These are phyloP conservation scores for Augochlora pura DNA, from an alignment of 1,140 invertebrate genomes.

Conservation along the genomic window DNA sequence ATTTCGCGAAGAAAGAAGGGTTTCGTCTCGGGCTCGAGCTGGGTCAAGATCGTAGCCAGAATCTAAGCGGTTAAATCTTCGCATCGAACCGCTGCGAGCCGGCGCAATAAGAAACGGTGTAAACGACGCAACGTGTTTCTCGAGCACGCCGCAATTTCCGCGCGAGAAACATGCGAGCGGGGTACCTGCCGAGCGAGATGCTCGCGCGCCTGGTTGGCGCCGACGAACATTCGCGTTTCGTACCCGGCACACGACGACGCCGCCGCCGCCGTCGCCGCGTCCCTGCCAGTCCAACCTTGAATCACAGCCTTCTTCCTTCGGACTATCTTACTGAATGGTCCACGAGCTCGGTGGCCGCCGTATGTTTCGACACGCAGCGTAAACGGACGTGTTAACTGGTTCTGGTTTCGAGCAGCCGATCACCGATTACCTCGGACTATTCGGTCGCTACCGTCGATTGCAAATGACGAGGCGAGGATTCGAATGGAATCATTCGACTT, in stretches of 20 bases:
- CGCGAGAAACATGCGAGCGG: slow-evolving; percentile 19
- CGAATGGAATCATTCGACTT: no score
- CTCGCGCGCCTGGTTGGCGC: neutral
- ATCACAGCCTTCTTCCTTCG: neutral
- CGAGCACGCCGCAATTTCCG: slow-evolving; percentile 30
- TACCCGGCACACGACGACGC: no score
- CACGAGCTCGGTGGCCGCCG: neutral
- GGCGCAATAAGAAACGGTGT: slow-evolving; percentile 42
- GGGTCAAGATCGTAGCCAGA: no score
- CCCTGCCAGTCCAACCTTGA: slow-evolving; percentile 40
- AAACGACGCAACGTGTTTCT: slow-evolving; percentile 33
- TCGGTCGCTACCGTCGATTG: neutral
- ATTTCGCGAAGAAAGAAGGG: no score
- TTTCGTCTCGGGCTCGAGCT: no score
- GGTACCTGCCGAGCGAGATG: no score
- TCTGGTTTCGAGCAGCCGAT: neutral
- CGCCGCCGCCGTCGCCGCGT: no score
- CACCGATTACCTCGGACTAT: neutral
- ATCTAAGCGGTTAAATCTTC: no score
- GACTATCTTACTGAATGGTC: slow-evolving; percentile 26
- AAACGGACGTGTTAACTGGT: neutral
- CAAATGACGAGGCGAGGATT: neutral
- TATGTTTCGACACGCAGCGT: neutral
- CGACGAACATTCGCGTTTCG: no score
- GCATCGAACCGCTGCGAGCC: neutral